phyloP scores from a whole-genome alignment of 2,113 vertebrate genomes.

The Cyphomyrus plagiostoma region DNA sequence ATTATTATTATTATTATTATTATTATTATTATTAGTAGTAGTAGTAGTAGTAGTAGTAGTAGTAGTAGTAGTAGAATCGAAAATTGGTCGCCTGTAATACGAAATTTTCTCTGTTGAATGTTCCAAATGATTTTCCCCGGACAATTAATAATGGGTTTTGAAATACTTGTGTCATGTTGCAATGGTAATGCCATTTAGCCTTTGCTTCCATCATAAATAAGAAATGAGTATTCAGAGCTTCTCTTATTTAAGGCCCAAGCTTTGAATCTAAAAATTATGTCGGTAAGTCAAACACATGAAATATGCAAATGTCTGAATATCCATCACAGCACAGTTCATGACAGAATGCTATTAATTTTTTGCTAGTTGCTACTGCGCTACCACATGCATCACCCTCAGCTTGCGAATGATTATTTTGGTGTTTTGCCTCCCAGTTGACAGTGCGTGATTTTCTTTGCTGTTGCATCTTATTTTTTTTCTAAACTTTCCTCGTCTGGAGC shows the following conservation, averaged over 20 bases:
- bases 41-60: neutral
- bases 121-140: neutral
- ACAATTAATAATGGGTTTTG: slow-evolving; percentile 47
- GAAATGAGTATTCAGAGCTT: slow-evolving; percentile 32
- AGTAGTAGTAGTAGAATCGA: neutral
- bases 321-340: slow-evolving; percentile 65
- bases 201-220: slow-evolving; percentile 43
- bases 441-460: slow-evolving; percentile 67
- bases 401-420: slow-evolving; percentile 64
- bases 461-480: slow-evolving; percentile 61
- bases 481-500: slow-evolving; percentile 65
- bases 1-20: slow-evolving; percentile 6
- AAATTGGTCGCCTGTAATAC: neutral
- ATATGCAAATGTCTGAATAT: slow-evolving; percentile 71
- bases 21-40: neutral
- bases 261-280: slow-evolving; percentile 47
- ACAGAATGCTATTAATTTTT: slow-evolving; percentile 70
- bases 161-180: slow-evolving; percentile 54
- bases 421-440: slow-evolving; percentile 64
- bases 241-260: slow-evolving; percentile 31
- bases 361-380: slow-evolving; percentile 64
- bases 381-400: slow-evolving; percentile 69
- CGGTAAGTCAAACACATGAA: slow-evolving; percentile 61
- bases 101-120: neutral
- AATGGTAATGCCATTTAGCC: slow-evolving; percentile 54